Evolutionary conservation across 2,113 vertebrate species (phyloP), one percentile per base, ranked within the genome.

Genomic region (Tonatia bakeri): DNA sequence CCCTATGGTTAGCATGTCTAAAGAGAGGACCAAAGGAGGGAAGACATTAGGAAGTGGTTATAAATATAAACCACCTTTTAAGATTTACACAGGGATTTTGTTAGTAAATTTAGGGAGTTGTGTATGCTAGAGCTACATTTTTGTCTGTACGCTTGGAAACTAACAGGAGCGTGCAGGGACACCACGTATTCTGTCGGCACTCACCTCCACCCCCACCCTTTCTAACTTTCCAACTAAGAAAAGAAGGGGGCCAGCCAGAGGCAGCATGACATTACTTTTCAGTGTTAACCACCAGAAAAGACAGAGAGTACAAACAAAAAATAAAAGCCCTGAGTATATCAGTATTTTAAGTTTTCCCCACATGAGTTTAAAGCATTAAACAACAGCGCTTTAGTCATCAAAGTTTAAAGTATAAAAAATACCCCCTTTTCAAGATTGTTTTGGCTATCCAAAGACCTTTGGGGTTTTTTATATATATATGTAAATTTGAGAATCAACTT

Each of bases 51-150:
- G 95, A 94, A 95, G 86, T 73, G 61, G 92, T 93, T 97, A 88
- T 94, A 98, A 97, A 97, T 97, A 96, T 95, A 96, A 97, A 86
- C 96, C 65, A 92, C 79, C 92, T 96, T 96, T 89, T 59, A 75
- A 95, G 88, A 94, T 90, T 93, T 96, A 94, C 92, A 95, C 75
- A 65, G 61, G 88, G 88, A 79, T 94, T 95, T 96, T 97, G 96
- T 95, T 96, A 96, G 97, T 97, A 96, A 97, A 97, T 93, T 96
- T 40, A 83, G 87, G 82, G 94, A 64, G 50, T 72, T 97, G 95
- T 97, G 61, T 95, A 81, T 36, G 65, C 94, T 67, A 33, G 7
- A 64, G 82, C 85, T 65, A 77, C 59, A 83, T 92, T 95, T 95
- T 94, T 94, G 90, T 88, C 92, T 87, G 10, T 87, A 73, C 0